Evolutionary conservation across 1,140 invertebrate genomes (phyloP), one percentile per base, ranked within the genome.

Genomic region (Reticulitermes speratus): DNA sequence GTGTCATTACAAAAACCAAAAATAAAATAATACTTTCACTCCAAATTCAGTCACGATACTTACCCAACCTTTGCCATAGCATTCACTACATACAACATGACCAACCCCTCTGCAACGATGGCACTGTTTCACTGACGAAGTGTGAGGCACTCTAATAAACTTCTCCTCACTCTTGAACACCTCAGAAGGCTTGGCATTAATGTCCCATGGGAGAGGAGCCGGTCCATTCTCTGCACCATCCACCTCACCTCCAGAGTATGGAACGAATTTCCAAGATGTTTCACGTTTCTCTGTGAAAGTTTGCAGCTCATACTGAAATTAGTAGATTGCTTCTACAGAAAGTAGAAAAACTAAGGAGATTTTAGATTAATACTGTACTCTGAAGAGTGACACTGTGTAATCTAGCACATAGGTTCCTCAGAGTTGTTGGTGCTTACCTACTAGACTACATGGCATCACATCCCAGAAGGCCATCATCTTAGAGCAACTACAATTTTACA

Each of bases 251-350:
- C 92, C 92, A 30, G 88, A 89, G 88, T 92, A 93, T 6, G 94
- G 93, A 83, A 92, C 91, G 89, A 90, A 93, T 11, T 92, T 90
- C 93, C 93, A 94, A 38, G 90, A 89, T 21, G 92, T 92, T 84
- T 92, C 91, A 38, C 94, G 89, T 55, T 92, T 92, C 88, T 94
- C 93, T 19, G 92, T 92, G 89, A 93, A 94, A n/a, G 92, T 93
- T 88, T 94, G 92, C 86, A 94, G 89, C 32, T 92, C 91, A 87
- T 94, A 94, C 92, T 94, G 89, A 55, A 55, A 55, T 19, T 30
- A 87, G 87, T 23, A 23, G 14, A 14, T 44, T 38, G 23, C 52
- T 44, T 38, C 11, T 44, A 82, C 23, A 38, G 23, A 38, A 82
- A 25, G 38, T 38, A 38, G 38, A 38, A 38, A 38, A 38, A 5